Evolutionary conservation across 2,888 invertebrate genomes (phyloP).

Genomic region (Cheilosia soror): DNA sequence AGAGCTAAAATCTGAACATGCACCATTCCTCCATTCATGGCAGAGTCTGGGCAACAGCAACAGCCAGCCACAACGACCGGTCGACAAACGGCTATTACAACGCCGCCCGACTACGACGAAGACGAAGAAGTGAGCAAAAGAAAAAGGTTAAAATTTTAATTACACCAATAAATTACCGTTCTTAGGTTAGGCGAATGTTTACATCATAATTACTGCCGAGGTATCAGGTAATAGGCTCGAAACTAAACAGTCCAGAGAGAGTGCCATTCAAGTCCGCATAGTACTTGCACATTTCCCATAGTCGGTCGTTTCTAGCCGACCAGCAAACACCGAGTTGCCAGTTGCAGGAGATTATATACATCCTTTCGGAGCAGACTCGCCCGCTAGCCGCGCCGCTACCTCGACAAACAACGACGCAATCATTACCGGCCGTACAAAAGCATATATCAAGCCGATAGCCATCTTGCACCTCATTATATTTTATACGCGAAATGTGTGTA

Average conservation of each 20-base stretch:
- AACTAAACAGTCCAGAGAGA: conserved; percentile 61
- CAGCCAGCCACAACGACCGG: background rate
- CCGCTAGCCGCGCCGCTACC: conserved; percentile 11
- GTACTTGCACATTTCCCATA: conserved; percentile 46
- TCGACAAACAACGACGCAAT: conserved; percentile 68
- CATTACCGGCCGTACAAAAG: conserved; percentile 75
- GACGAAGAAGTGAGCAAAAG: conserved; percentile 50
- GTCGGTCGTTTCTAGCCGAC: conserved; percentile 31
- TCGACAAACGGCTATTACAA: conserved; percentile 6
- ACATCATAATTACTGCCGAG: conserved; percentile 76
- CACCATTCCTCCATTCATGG: conserved; percentile 60
- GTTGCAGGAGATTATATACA: conserved; percentile 4
- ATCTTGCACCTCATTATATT: conserved; percentile 78
- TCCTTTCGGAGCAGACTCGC: conserved; percentile 33
- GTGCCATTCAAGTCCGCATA: conserved; percentile 43
- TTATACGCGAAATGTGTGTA: conserved; percentile 76
- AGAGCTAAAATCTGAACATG: conserved; percentile 58
- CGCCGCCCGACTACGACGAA: conserved; percentile 29
- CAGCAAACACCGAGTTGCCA: conserved; percentile 46
- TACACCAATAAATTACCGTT: conserved; percentile 76
- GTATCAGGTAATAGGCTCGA: conserved; percentile 70
- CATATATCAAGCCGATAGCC: conserved; percentile 77
- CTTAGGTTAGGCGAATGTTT: conserved; percentile 75
- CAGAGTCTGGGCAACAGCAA: conserved; percentile 17
- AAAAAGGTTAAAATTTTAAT: conserved; percentile 76